phyloP scores from a whole-genome alignment of 2,797 vertebrate genomes.

The Capromys pilorides region DNA sequence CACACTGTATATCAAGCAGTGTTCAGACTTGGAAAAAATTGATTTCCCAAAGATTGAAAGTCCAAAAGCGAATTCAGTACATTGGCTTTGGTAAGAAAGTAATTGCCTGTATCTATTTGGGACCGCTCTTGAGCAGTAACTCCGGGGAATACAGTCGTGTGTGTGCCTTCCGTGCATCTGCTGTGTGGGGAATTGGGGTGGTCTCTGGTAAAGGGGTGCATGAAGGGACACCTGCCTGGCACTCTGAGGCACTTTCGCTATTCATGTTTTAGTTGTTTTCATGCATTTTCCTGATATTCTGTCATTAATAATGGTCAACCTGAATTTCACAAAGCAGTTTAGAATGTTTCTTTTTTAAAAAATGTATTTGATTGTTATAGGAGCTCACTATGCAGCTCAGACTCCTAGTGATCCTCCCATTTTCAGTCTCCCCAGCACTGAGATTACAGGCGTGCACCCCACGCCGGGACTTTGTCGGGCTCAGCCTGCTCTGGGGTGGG shows the following conservation, averaged over 20 bases:
- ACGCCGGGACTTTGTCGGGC: too few species aligned
- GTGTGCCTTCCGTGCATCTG: constrained; percentile 59
- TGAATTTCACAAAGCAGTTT: constrained; percentile 61
- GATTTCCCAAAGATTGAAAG: constrained; percentile 70
- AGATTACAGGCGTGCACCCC: too few species aligned
- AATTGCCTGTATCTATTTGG: constrained; percentile 48
- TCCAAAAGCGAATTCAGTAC: constrained; percentile 72
- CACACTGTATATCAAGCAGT: constrained; percentile 69
- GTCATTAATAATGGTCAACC: constrained; percentile 55
- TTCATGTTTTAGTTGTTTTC: constrained; percentile 63
- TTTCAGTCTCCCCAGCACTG: too few species aligned
- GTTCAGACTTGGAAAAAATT: constrained; percentile 65
- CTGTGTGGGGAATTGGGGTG: constrained; percentile 60
- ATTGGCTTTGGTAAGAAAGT: constrained; percentile 62
- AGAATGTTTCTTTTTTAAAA: not conserved
- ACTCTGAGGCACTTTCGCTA: constrained; percentile 43
- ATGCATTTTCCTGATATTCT: constrained; percentile 58
- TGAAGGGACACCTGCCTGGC: not conserved
- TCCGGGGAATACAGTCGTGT: constrained; percentile 54
- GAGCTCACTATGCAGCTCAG: too few species aligned
- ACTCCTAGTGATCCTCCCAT: too few species aligned
- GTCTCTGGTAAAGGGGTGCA: constrained; percentile 47
- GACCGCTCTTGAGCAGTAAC: constrained; percentile 63
- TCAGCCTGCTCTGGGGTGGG: too few species aligned
- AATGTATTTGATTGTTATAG: too few species aligned